These are phyloP conservation scores for Botia kubotai DNA, from an alignment of 2,797 vertebrate genomes.

Conservation along the genomic window DNA sequence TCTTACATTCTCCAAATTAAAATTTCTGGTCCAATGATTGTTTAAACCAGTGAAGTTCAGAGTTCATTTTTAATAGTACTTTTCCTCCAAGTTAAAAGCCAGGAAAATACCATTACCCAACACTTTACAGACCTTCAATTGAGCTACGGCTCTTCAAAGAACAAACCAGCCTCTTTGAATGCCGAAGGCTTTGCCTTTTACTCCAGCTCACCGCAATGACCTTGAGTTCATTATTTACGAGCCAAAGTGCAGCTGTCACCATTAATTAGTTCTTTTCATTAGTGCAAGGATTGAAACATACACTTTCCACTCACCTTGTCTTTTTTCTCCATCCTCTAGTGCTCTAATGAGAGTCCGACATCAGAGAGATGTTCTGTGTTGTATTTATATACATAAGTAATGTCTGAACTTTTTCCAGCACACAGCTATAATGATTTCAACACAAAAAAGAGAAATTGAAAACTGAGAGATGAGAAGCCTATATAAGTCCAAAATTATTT, in stretches of 20 bases:
- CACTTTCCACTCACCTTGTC: constrained; percentile 42
- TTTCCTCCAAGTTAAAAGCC: not conserved
- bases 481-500: constrained; percentile 21
- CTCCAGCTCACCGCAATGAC: constrained; percentile 26
- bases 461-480: constrained; percentile 9
- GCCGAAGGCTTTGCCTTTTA: constrained; percentile 26
- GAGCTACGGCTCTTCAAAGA: not conserved
- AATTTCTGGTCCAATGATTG: not conserved
- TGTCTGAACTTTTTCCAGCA: constrained; percentile 12
- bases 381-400: constrained; percentile 18
- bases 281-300: constrained; percentile 41
- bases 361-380: constrained; percentile 10
- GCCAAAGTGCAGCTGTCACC: constrained; percentile 51
- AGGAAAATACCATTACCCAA: constrained; percentile 9
- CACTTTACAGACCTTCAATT: not conserved
- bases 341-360: constrained; percentile 20
- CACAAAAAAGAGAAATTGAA: constrained; percentile 26
- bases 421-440: constrained; percentile 31
- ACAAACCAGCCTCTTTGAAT: constrained; percentile 1
- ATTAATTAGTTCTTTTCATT: constrained; percentile 58
- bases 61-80: constrained; percentile 14
- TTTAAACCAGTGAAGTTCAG: not conserved
- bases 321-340: constrained; percentile 38
- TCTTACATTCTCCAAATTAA: not conserved
- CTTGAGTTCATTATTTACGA: constrained; percentile 57